A percentile compares a stretch with the other conserved stretches of the same genome.
Conservation (phyloP, 2,888 invertebrate species). For the Xestia sexstrigata region DNA sequence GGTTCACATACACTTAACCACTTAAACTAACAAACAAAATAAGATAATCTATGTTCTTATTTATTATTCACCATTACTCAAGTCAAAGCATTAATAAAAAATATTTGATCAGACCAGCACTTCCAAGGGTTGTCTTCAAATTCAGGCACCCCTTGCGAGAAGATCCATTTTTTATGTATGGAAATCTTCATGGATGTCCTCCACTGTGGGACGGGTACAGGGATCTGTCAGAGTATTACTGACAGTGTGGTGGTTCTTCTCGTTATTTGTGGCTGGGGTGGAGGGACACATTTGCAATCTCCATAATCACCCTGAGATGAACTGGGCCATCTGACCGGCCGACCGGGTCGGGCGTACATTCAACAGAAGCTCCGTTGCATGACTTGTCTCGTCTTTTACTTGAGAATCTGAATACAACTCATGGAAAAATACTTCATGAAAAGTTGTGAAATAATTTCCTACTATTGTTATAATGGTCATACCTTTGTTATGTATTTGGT, state of each 20-base stretch:
- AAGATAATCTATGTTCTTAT: no score
- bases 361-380: background rate
- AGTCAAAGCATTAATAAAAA: no score
- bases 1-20: no score
- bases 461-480: background rate
- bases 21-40: no score
- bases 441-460: conserved; percentile 4
- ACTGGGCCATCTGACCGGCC: no score
- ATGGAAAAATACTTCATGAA: background rate
- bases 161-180: background rate
- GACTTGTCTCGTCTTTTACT: background rate
- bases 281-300: no score
- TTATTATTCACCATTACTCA: no score
- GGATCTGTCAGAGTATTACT: background rate
- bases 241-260: background rate
- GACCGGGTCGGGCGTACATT: background rate
- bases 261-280: background rate
- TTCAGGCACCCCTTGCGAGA: background rate
- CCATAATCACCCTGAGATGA: background rate
- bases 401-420: no score
- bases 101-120: no score
- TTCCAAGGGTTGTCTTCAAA: background rate
- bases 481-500: conserved; percentile 39
- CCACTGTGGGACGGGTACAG: no score
- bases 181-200: no score